A percentile compares a stretch with the other conserved stretches of the same genome.
phyloP scores from a whole-genome alignment of 2,113 vertebrate species.

The Ranitomeya imitator region DNA sequence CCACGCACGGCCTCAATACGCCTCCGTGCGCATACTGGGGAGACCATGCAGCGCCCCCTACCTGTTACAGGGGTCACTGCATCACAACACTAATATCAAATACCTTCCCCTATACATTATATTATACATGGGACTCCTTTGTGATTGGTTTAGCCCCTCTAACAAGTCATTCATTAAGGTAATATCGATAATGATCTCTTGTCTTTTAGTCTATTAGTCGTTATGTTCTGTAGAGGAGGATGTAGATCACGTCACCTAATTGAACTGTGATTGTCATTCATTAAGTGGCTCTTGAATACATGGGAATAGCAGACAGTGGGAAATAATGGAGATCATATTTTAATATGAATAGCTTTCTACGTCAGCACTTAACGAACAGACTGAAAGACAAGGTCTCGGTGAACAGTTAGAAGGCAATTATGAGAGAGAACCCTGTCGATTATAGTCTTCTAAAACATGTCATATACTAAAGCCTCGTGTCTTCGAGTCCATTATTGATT shows the following conservation, averaged over 20 bases:
- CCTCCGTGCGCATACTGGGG: too few relatives aligned
- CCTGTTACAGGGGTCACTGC: too few relatives aligned
- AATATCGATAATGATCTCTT: neutral
- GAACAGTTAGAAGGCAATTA: conserved; percentile 17
- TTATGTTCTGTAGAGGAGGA: neutral
- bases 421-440: conserved; percentile 21
- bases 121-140: neutral
- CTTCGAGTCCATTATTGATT: conserved; percentile 4
- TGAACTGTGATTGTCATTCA: neutral
- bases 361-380: conserved; percentile 30
- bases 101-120: neutral
- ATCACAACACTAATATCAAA: too few relatives aligned
- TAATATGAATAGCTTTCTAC: conserved; percentile 33
- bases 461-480: neutral
- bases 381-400: conserved; percentile 3
- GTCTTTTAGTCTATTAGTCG: neutral
- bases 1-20: too few relatives aligned
- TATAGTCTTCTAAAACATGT: conserved; percentile 21
- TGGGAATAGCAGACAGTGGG: neutral
- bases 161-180: neutral
- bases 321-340: conserved; percentile 41
- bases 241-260: conserved; percentile 9
- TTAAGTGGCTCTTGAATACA: conserved; percentile 25
- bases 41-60: too few relatives aligned
- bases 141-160: neutral